Conservation (phyloP, 2,113 vertebrate species). For the Psammodynastes pulverulentus region DNA sequence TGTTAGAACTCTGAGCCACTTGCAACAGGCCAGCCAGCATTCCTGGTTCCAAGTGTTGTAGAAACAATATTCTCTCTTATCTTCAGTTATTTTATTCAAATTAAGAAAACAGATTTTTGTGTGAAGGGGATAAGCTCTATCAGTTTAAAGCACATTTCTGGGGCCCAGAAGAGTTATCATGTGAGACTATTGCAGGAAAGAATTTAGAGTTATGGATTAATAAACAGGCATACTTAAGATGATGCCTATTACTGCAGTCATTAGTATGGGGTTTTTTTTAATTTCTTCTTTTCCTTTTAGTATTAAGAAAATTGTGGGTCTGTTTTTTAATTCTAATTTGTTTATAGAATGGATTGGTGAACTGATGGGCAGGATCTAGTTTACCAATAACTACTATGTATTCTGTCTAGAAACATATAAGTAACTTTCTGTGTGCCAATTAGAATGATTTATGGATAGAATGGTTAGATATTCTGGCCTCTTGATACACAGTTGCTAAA, state of each 20-base stretch:
- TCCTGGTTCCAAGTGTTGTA: neutral
- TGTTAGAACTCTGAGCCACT: neutral
- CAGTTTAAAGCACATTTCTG: neutral
- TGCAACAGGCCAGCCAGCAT: neutral
- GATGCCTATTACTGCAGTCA: neutral
- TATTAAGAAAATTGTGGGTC: neutral
- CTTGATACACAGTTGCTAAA: neutral
- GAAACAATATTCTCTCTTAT: neutral
- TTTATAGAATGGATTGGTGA: neutral
- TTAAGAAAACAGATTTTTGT: neutral
- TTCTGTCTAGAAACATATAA: neutral
- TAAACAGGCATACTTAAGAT: neutral
- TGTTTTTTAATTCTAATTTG: slow-evolving; percentile 16
- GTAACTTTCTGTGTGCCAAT: neutral
- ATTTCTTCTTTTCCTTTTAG: neutral
- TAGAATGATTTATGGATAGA: neutral
- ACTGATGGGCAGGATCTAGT: neutral
- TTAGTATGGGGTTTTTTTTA: no score
- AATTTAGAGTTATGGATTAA: neutral
- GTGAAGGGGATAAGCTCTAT: neutral
- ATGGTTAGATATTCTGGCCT: neutral
- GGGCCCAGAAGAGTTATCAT: neutral
- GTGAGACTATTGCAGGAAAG: neutral
- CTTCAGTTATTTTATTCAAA: neutral
- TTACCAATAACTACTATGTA: neutral